Base-by-base conservation (phyloP, 2,888 invertebrate genomes). In the Liodrosophila aerea region DNA sequence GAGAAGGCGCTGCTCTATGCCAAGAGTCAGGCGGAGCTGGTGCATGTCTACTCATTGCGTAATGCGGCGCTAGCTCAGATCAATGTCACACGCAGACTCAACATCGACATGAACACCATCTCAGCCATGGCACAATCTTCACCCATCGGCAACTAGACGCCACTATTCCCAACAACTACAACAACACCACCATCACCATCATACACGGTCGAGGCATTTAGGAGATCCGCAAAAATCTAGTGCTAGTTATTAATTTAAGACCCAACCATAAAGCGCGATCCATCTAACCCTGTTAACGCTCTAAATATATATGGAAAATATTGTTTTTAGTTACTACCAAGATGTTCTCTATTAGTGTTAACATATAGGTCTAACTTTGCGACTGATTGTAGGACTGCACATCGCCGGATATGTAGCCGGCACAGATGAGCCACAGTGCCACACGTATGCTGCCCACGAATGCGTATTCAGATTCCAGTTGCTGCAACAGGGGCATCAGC, bases 51-150 rank as follows among this genome's bases (percentile, higher is more conserved):
- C 89, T 95, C 97, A 1, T 90, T 98, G 72, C 93, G 95, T 85
- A 96, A 97, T 90, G 98, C 98, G 12, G 97, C 98, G 7, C 93
- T 94, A 73, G 96, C 97, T 22, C 98, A 98, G 91, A 91, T 95
- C 46, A 95, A 94, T 88, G 95, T 97, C 36, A 94, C 95, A 0
- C 92, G 94, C 73, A 94, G 93, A 88, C 92, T 96, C 91, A 95
- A 95, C 61, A 91, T 93, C 18, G 92, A 93, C 49, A 86, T 91
- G 67, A 87, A 90, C n/a, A 73, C 89, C 36, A 77, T 89, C 60
- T 84, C 89, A 2, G 85, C 81, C 11, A 69, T 89, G 69, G 86
- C 87, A 9, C 87, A 87, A 43, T 73, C 81, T 5, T 2, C 22
- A 5, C 22, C 22, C 22, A 2, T 22, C 22, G 3, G 46, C 36